These are phyloP conservation scores for Portevinia maculata DNA, from an alignment of 2,888 invertebrate genomes.

Conservation along the genomic window DNA sequence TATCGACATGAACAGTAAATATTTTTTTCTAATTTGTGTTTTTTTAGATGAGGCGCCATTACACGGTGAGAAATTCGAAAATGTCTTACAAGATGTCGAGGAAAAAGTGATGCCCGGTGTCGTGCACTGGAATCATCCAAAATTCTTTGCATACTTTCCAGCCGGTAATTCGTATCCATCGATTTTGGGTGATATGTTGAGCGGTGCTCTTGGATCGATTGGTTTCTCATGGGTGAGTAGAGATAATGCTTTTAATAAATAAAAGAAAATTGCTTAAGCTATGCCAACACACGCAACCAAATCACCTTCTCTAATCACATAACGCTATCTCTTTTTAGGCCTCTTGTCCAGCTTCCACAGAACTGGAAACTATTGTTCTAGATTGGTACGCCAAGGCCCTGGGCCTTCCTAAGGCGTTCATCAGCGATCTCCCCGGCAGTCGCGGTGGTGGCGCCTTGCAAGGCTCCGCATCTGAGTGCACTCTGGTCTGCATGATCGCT, in stretches of 20 bases:
- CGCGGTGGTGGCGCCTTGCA: conserved; percentile 92
- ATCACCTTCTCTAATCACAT: not conserved
- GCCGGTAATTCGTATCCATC: conserved; percentile 96
- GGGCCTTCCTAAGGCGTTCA: conserved; percentile 88
- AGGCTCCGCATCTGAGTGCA: conserved; percentile 93
- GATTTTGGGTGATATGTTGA: conserved; percentile 94
- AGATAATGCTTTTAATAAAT: not conserved
- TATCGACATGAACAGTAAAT: not conserved
- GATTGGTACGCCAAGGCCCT: conserved; percentile 92
- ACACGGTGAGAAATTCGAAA: conserved; percentile 89
- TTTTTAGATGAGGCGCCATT: conserved; percentile 86
- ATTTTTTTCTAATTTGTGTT: conserved; percentile 15
- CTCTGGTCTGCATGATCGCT: conserved; percentile 90
- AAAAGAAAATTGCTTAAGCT: not conserved
- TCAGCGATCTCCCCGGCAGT: conserved; percentile 81
- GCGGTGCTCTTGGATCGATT: conserved; percentile 93
- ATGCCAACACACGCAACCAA: no score
- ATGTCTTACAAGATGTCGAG: conserved; percentile 91
- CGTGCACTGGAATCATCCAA: conserved; percentile 96
- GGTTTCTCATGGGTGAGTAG: conserved; percentile 94
- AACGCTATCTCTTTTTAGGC: conserved; percentile 84
- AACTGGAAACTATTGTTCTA: conserved; percentile 91
- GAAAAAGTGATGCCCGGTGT: conserved; percentile 91
- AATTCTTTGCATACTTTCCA: conserved; percentile 97
- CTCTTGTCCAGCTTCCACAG: conserved; percentile 93